Evolutionary conservation across 1,140 invertebrate species (phyloP), one percentile per base, ranked within the genome.

Genomic region (Drosophila neocordata): DNA sequence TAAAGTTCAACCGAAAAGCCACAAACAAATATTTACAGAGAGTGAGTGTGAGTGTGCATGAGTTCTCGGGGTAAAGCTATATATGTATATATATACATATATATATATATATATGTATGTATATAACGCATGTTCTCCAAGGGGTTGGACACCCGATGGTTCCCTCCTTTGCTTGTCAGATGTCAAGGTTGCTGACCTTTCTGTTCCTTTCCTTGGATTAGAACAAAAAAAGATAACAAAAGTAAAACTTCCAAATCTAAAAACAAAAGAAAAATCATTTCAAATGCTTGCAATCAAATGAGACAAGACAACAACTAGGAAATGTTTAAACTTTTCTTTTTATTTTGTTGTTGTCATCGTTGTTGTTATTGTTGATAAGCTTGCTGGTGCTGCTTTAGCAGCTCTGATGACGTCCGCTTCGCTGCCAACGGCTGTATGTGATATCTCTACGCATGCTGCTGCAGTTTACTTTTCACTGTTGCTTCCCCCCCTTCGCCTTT

Each of bases 401-500:
- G 1, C 24, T n/a, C 22, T 24, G 27, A 31, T 31, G 27, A 31
- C 4, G 27, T 44, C 11, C 34, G 34, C 34, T 35, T 8, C 13
- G 13, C 38, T 48, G 41, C 41, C 41, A 48, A 20, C 41, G 41
- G 41, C 41, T 20, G 15, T 48, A 48, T 48, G 41, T 48, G 41
- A 48, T 48, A 48, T 48, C 41, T 48, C 41, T 48, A 48, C 41
- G 41, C 41, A 48, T 48, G 41, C 41, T 48, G 41, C 41, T 48
- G 41, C 41, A 48, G 18, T 48, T 48, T 48, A 48, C 41, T 44
- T 44, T 18, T 44, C 34, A 35, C 27, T 35, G 9, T 35, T 35
- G 34, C 34, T 12, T 12, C 8, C 4, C 2, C 34, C 9, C 1
- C 34, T 12, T 35, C 34, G n/a, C n/a, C n/a, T 7, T 1, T 7